Percentiles rank a stretch among this genome's conserved stretches.
These are phyloP conservation scores for Kryptolebias marmoratus DNA, from an alignment of 2,113 vertebrate genomes.

Conservation along the genomic window DNA sequence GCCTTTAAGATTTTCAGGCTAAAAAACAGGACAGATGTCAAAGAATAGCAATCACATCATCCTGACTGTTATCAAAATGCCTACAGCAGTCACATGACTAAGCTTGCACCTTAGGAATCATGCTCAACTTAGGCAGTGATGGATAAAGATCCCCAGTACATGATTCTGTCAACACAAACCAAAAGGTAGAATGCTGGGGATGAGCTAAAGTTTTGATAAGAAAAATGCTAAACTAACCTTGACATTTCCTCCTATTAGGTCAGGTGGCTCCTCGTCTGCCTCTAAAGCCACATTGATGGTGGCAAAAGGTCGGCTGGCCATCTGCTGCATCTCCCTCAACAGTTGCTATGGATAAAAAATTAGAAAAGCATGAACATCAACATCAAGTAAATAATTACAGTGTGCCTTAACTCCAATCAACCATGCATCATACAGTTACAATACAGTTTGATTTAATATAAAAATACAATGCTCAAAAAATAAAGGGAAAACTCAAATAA, in stretches of 20 bases:
- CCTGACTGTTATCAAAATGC: conserved; percentile 12
- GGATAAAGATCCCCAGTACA: conserved; percentile 3
- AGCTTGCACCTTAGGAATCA: conserved; percentile 23
- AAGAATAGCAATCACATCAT: background rate
- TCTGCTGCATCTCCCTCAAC: conserved; percentile 99
- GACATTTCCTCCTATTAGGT: conserved; percentile 97
- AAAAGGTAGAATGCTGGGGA: background rate
- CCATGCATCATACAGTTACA: background rate
- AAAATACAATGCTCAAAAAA: too few species aligned
- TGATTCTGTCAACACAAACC: background rate
- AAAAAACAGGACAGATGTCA: background rate
- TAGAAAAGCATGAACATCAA: conserved; percentile 55
- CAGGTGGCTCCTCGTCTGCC: conserved; percentile 96
- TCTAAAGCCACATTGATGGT: conserved; percentile 99
- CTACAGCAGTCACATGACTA: background rate
- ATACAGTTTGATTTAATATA: too few species aligned
- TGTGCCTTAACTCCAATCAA: conserved; percentile 3
- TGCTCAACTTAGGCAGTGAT: conserved; percentile 15
- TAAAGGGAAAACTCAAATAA: too few species aligned
- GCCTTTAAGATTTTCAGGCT: too few species aligned
- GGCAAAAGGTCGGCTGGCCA: conserved; percentile 98
- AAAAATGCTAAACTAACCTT: conserved; percentile 86
- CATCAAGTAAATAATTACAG: conserved; percentile 26
- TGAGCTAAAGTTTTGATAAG: background rate
- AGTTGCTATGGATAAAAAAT: conserved; percentile 88